These are phyloP conservation scores for Conus ventricosus DNA, from an alignment of 1,140 invertebrate species.

Conservation along the genomic window DNA sequence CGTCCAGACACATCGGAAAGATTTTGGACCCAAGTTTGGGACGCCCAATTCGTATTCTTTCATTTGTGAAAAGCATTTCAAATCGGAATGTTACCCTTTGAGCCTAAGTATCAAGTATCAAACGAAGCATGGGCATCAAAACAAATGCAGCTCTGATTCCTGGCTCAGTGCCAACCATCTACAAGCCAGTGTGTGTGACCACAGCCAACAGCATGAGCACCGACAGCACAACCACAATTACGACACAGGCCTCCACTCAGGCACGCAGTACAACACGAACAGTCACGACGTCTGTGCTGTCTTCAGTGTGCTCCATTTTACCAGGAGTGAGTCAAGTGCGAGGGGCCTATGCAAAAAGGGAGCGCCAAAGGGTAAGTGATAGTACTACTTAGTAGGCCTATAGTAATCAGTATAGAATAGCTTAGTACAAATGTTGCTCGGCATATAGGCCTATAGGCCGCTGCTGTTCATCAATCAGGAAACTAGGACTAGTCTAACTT, in stretches of 20 bases:
- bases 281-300: neutral
- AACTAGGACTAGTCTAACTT: too few relatives aligned
- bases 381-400: too few relatives aligned
- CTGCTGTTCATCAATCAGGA: too few relatives aligned
- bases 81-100: neutral
- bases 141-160: neutral
- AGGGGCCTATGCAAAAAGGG: neutral
- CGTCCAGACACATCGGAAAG: neutral
- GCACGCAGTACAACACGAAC: neutral
- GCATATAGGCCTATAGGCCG: too few relatives aligned
- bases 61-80: neutral
- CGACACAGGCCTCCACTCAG: neutral
- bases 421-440: too few relatives aligned
- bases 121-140: neutral
- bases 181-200: neutral
- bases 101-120: neutral
- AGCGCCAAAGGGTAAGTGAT: neutral
- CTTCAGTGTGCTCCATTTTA: neutral
- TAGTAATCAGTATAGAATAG: too few relatives aligned
- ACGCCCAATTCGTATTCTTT: neutral
- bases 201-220: neutral
- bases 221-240: neutral
- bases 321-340: constrained; percentile 7
- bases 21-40: constrained; percentile 2
- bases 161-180: constrained; percentile 6